These are phyloP conservation scores for Smutsia temminckii DNA, from an alignment of 2,797 vertebrate species.

Conservation along the genomic window DNA sequence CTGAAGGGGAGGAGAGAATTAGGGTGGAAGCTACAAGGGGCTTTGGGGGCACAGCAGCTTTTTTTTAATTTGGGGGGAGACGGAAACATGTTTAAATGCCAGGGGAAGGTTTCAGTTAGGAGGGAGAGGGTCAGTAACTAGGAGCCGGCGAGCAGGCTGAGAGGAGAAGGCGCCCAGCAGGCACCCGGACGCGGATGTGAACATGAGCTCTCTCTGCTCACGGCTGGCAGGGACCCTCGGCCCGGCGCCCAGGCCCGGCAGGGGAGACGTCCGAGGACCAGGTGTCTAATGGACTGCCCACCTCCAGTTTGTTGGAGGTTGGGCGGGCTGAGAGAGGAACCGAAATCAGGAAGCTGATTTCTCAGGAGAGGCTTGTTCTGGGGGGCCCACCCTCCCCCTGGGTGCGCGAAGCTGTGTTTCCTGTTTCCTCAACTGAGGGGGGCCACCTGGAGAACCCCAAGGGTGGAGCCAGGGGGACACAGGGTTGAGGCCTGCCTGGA, in stretches of 20 bases:
- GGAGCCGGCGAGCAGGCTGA: not conserved
- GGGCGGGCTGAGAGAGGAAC: not conserved
- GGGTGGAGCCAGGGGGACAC: not conserved
- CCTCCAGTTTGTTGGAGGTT: not conserved
- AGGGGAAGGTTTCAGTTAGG: not conserved
- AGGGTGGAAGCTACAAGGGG: not conserved
- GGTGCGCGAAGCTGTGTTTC: not conserved
- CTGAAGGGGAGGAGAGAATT: not conserved
- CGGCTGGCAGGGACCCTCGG: not conserved
- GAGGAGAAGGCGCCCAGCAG: not conserved
- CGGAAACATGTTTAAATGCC: not conserved
- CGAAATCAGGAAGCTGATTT: not conserved
- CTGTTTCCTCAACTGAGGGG: not conserved
- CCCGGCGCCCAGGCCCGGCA: not conserved
- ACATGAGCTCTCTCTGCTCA: not conserved
- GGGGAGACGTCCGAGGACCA: not conserved
- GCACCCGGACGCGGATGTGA: not conserved
- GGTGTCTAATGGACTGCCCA: not conserved
- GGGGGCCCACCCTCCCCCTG: fast-evolving
- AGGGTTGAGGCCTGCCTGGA: not conserved
- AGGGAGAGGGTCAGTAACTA: not conserved
- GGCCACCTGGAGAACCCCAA: not conserved
- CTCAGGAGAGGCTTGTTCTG: not conserved
- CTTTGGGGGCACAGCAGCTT: not conserved
- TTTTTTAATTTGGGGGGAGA: not conserved